Base-by-base conservation (phyloP, 2,113 vertebrate species). In the Cromileptes altivelis region DNA sequence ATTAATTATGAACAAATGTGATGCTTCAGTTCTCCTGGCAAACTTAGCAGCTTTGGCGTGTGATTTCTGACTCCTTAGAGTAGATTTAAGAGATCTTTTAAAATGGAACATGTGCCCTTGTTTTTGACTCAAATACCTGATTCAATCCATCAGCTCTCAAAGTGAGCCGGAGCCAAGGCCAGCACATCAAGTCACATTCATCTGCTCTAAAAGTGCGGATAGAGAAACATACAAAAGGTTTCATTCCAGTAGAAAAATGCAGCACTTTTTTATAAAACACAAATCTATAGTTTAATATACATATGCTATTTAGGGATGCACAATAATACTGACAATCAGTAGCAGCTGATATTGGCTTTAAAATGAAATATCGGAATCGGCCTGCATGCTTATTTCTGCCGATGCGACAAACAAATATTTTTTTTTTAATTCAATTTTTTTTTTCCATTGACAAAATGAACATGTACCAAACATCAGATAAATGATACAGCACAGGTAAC, bases 51-150 rank as follows among this genome's bases (percentile, higher is more conserved):
- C 78, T 81, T 74, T 83, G 91, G 88, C 90, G 86, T 79, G 81
- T 85, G 86, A 90, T 91, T 90, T 91, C 80, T 83, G 79, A 91
- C 78, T 92, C 91, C 91, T 93, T 92, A 88, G 58, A 86, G 70
- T n/a, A 75, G 82, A 88, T 93, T 84, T 85, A 68, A 92, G 71
- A 80, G 84, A 84, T 86, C 63, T 75, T 70, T 58, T 91, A 60
- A 91, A 90, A 84, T 64, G 65, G 88, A 85, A 85, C 89, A 87
- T 91, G 85, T 92, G 89, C 88, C 86, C 84, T 87, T 70, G 69
- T 60, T 86, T 89, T 80, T 37, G 53, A 75, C 64, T 77, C 58
- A 87, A 88, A 88, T 87, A 91, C 87, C 87, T 91, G 88, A 86
- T 91, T 85, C 91, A 77, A 92, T 80, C 73, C 69, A 85, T 87